phyloP scores from a whole-genome alignment of 2,113 vertebrate genomes.

The Pelmatolapia mariae region DNA sequence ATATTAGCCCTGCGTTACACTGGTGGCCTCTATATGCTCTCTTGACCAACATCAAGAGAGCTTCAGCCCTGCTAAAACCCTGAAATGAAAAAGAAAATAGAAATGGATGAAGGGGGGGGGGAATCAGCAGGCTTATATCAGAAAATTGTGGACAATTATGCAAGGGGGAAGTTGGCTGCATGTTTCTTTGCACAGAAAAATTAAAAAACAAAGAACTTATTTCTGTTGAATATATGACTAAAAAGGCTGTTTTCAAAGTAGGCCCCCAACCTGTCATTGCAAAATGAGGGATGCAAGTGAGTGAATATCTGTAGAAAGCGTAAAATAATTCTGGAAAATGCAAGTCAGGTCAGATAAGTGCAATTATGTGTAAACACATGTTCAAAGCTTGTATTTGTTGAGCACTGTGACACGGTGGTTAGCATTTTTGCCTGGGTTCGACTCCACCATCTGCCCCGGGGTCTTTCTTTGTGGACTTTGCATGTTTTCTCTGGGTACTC shows the following conservation, averaged over 20 bases:
- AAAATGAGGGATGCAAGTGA: not conserved
- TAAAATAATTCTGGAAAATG: not conserved
- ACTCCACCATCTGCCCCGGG: not conserved
- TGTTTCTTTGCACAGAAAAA: not conserved
- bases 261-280: no score
- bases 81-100: not conserved
- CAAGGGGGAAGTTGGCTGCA: not conserved
- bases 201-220: not conserved
- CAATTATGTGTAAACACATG: not conserved
- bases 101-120: not conserved
- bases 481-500: not conserved
- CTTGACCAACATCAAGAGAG: fast-evolving
- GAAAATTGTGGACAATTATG: not conserved
- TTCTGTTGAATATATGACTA: not conserved
- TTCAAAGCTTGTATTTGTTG: not conserved
- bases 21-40: not conserved
- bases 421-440: not conserved
- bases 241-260: not conserved
- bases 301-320: not conserved
- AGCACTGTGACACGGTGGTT: not conserved
- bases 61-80: not conserved
- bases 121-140: not conserved
- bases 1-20: fast-evolving
- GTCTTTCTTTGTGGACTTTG: not conserved
- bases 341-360: not conserved